A percentile compares a stretch with the other conserved stretches of the same genome.
These are phyloP conservation scores for Siphonodentalium dalli DNA, from an alignment of 2,888 invertebrate species.

Conservation along the genomic window DNA sequence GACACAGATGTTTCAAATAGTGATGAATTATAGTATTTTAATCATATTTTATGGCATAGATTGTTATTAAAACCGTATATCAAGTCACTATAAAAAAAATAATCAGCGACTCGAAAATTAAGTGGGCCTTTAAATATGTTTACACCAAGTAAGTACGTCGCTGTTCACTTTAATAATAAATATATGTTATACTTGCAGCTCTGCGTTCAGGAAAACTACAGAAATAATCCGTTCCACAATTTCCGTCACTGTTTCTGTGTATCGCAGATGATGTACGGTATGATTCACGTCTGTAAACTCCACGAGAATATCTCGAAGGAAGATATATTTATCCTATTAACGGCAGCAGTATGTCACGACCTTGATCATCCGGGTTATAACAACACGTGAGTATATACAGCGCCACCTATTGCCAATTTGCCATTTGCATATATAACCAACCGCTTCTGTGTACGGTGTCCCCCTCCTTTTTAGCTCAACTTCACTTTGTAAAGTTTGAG, in stretches of 20 bases:
- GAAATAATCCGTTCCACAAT: constrained; percentile 87
- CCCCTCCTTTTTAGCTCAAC: too few species aligned
- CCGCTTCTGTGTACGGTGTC: neutral
- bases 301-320: constrained; percentile 55
- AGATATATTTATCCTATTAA: constrained; percentile 67
- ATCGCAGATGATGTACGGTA: constrained; percentile 78
- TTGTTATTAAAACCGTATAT: too few species aligned
- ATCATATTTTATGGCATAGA: too few species aligned
- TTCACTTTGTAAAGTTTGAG: too few species aligned
- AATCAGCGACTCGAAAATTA: too few species aligned
- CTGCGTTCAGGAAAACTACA: constrained; percentile 70
- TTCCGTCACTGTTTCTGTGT: constrained; percentile 88
- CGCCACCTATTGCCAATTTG: neutral
- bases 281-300: constrained; percentile 64
- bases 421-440: neutral
- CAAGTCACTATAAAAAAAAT: too few species aligned
- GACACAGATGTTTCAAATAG: too few species aligned
- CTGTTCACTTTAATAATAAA: too few species aligned
- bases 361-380: constrained; percentile 69
- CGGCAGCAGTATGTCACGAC: constrained; percentile 83
- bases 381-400: constrained; percentile 56
- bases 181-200: too few species aligned
- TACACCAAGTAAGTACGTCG: too few species aligned
- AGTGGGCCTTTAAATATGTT: too few species aligned
- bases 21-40: too few species aligned